phyloP scores from a whole-genome alignment of 2,888 invertebrate genomes.

The Caenorhabditis virilis region DNA sequence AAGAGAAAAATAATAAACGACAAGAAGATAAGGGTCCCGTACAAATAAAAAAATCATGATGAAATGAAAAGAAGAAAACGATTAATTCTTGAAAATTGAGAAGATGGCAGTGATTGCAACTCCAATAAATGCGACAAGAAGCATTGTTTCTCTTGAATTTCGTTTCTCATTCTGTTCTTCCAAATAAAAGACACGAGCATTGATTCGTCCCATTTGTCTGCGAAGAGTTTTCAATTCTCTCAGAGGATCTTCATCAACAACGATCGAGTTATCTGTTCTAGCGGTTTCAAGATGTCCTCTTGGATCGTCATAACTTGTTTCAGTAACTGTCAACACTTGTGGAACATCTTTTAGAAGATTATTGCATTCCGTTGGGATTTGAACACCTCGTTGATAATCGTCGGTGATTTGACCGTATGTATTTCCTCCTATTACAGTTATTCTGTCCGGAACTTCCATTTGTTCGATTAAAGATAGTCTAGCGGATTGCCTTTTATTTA shows the following conservation, averaged over 20 bases:
- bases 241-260: conserved; percentile 36
- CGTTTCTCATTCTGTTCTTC: conserved; percentile 30
- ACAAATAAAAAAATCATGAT: conserved; percentile 1
- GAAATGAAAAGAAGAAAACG: neutral
- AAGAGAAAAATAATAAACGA: conserved; percentile 3
- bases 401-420: conserved; percentile 26
- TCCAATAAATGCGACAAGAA: conserved; percentile 21
- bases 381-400: conserved; percentile 17
- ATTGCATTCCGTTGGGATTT: conserved; percentile 17
- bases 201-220: conserved; percentile 23
- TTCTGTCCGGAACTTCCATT: conserved; percentile 38
- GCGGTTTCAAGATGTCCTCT: conserved; percentile 25
- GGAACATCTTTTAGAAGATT: conserved; percentile 26
- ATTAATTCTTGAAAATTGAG: conserved; percentile 21
- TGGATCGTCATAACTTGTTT: conserved; percentile 28
- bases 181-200: conserved; percentile 19
- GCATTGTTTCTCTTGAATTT: conserved; percentile 12
- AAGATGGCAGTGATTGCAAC: conserved; percentile 21
- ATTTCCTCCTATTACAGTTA: conserved; percentile 30
- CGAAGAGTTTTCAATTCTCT: conserved; percentile 32
- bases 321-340: conserved; percentile 25
- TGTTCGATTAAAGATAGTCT: conserved; percentile 34
- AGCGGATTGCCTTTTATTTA: conserved; percentile 4
- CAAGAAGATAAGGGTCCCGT: neutral
- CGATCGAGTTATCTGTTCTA: conserved; percentile 34